These are phyloP conservation scores for Yponomeuta sedellus DNA, from an alignment of 2,888 invertebrate species.

Conservation along the genomic window DNA sequence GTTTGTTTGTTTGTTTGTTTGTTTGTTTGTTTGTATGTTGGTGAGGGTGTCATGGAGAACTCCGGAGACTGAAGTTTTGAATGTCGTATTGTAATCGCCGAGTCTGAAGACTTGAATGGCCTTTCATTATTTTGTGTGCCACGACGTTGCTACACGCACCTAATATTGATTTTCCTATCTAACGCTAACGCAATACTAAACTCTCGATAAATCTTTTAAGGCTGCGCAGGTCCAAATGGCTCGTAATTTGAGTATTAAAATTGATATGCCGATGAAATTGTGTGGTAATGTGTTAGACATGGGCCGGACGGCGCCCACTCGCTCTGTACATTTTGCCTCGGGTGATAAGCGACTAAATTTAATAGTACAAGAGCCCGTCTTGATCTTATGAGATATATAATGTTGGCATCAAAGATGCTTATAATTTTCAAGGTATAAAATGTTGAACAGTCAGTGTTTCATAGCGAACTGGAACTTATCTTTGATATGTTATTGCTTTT, in stretches of 20 bases:
- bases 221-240: constrained; percentile 4
- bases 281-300: constrained; percentile 62
- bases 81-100: neutral
- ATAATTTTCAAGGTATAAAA: constrained; percentile 3
- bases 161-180: constrained; percentile 11
- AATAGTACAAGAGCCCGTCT: neutral
- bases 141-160: neutral
- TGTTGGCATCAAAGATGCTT: neutral
- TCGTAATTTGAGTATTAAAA: constrained; percentile 38
- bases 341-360: constrained; percentile 9
- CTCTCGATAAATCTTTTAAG: constrained; percentile 15
- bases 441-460: neutral
- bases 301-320: constrained; percentile 39
- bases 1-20: too few relatives aligned
- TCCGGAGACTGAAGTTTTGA: neutral
- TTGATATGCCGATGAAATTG: constrained; percentile 60
- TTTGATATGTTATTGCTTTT: constrained; percentile 7
- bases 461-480: neutral
- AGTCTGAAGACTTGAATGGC: neutral
- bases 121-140: neutral
- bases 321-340: constrained; percentile 16
- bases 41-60: neutral
- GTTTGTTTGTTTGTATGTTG: neutral
- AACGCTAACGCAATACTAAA: constrained; percentile 7
- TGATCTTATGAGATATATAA: neutral